These are phyloP conservation scores for Chaetophractus vellerosus DNA, from an alignment of 2,797 vertebrate species.

Conservation along the genomic window DNA sequence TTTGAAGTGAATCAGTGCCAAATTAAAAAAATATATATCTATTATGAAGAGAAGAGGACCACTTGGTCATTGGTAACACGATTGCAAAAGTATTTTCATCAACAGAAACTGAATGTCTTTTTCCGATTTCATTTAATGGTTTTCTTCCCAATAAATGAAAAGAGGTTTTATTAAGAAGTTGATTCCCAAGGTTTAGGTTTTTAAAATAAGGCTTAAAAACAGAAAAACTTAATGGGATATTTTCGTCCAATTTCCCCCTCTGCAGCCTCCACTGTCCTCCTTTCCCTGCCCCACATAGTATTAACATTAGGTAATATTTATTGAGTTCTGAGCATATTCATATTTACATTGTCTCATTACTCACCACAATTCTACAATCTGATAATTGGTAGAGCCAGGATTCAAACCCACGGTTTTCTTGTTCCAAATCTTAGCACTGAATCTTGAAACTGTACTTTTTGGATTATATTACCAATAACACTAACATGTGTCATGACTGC, in stretches of 20 bases:
- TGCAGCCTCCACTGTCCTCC: not conserved
- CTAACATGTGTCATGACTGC: not conserved
- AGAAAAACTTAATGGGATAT: not conserved
- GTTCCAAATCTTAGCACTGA: not conserved
- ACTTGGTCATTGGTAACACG: constrained; percentile 17
- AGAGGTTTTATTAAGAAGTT: not conserved
- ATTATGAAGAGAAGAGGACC: constrained; percentile 4
- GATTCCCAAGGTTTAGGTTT: not conserved
- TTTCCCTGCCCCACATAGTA: rapidly evolving
- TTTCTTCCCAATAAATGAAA: constrained; percentile 46
- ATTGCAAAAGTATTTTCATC: not conserved
- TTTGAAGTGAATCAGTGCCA: constrained; percentile 20
- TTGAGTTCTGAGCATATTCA: not conserved
- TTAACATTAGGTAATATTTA: not conserved
- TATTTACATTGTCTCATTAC: not conserved
- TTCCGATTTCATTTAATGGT: constrained; percentile 22
- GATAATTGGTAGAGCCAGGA: not conserved
- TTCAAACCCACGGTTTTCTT: not conserved
- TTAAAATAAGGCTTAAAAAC: not conserved
- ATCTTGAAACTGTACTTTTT: not conserved
- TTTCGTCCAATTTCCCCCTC: not conserved
- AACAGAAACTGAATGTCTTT: not conserved
- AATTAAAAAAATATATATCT: constrained; percentile 30
- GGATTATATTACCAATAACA: not conserved
- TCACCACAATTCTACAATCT: not conserved